These are phyloP conservation scores for Ambastaia sidthimunki DNA, from an alignment of 2,797 vertebrate genomes.

Conservation along the genomic window DNA sequence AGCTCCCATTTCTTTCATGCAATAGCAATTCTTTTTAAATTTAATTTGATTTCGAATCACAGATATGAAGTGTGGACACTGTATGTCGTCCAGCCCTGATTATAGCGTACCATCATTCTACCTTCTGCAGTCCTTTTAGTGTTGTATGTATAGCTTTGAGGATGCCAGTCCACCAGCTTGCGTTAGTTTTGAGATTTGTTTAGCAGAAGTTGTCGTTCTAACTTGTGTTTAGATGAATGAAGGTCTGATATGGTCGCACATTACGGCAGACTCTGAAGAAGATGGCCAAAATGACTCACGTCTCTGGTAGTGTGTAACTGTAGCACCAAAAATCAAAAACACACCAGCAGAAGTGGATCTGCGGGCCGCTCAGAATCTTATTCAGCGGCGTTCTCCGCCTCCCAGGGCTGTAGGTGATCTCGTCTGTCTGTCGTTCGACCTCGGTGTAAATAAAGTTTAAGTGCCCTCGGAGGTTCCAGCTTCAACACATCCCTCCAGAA, in stretches of 20 bases:
- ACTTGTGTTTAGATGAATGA: background rate
- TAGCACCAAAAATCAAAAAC: conserved; percentile 21
- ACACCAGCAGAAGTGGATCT: background rate
- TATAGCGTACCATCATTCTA: too few species aligned
- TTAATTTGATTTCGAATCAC: too few species aligned
- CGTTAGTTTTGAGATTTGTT: background rate
- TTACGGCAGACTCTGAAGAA: conserved; percentile 12
- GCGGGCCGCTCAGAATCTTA: background rate
- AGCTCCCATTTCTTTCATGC: too few species aligned
- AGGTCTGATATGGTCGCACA: background rate
- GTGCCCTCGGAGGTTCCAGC: conserved; percentile 57
- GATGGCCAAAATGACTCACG: conserved; percentile 19
- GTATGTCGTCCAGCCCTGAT: background rate
- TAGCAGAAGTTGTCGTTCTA: background rate
- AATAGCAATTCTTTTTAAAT: too few species aligned
- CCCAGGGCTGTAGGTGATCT: conserved; percentile 5
- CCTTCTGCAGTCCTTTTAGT: too few species aligned
- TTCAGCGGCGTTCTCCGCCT: background rate
- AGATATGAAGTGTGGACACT: background rate
- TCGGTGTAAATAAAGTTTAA: conserved; percentile 9
- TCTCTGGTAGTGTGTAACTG: conserved; percentile 6
- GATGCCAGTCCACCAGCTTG: background rate
- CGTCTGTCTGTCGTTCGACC: conserved; percentile 16
- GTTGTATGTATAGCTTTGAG: background rate
- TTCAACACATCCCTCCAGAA: conserved; percentile 73